Evolutionary conservation across 2,113 vertebrate species (phyloP), one percentile per base, ranked within the genome.

Genomic region (Malurus melanocephalus): DNA sequence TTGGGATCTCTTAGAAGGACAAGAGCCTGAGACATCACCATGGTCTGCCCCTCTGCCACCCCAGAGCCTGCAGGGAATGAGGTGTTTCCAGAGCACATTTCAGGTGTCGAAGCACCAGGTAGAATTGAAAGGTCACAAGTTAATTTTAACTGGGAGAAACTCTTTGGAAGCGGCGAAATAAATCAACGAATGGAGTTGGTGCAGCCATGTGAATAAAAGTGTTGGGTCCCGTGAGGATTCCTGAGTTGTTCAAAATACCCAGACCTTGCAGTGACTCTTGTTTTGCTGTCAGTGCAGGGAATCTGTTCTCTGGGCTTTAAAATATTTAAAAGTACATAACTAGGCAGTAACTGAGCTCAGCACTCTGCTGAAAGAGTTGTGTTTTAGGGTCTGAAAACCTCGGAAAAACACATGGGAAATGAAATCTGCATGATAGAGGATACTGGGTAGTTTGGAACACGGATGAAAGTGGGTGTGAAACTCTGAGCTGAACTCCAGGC

Each of bases 81-180:
- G 21, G 21, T 10, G 33, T 13, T 84, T 45, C n/a, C 66, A 23
- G 1, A 33, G 42, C 19, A 22, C 16, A 20, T 56, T 19, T 15
- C 32, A 3, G 0, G 4, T 23, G 57, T 6, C 1, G 46, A 20
- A n/a, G 19, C 42, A 9, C 32, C 52, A 28, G 46, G 1, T 51
- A 32, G 59, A 71, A 22, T 1, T 26, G 24, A 52, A 33, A 77
- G 49, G n/a, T 40, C 53, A 7, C 2, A 5, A 61, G 55, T 71
- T 80, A 2, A 24, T 64, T 48, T 59, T 22, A 35, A 62, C 56
- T 9, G n/a, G 53, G 60, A 74, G 45, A 38, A 80, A 21, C 65
- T n/a, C 33, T 19, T 46, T 14, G 56, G 30, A 10, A 15, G 26
- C 18, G 43, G 23, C 30, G 27, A 53, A 77, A 73, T 23, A 78